Evolutionary conservation across 2,797 vertebrate species (phyloP).

Genomic region (Gadopsis marmoratus): DNA sequence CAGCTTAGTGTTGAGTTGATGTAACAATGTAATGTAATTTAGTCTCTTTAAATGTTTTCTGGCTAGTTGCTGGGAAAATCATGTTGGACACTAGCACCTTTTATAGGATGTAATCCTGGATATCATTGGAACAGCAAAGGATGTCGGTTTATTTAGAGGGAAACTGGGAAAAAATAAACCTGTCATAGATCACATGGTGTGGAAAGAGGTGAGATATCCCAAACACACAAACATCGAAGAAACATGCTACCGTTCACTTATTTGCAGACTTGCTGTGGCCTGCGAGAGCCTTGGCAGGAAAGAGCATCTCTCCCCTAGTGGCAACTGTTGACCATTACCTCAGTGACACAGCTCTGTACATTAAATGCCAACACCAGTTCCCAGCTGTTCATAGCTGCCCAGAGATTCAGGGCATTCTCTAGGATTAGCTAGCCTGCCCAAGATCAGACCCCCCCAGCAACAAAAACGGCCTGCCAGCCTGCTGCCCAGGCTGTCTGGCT

Average conservation of each 20-base stretch:
- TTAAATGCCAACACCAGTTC: constrained; percentile 47
- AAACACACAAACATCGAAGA: neutral
- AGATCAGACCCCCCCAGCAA: constrained; percentile 58
- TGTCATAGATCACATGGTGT: neutral
- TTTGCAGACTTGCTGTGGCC: neutral
- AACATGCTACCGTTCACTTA: constrained; percentile 3
- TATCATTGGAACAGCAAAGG: too few relatives aligned
- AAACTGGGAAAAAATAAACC: neutral
- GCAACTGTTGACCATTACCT: constrained; percentile 54
- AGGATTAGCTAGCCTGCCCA: constrained; percentile 56
- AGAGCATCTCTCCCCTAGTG: constrained; percentile 33
- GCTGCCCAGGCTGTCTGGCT: constrained; percentile 56
- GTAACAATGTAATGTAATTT: neutral
- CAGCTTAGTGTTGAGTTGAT: neutral
- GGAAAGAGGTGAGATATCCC: neutral
- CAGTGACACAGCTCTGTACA: constrained; percentile 50
- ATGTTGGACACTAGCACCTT: neutral
- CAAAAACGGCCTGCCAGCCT: constrained; percentile 45
- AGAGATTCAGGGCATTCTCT: constrained; percentile 56
- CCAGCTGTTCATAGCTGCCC: constrained; percentile 59
- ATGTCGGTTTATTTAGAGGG: neutral
- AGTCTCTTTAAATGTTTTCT: neutral
- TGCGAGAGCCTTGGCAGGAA: neutral
- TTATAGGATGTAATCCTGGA: neutral
- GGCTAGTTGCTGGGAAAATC: neutral